Percentiles rank a stretch among this genome's conserved stretches.
Evolutionary conservation across 2,797 vertebrate genomes (phyloP).

Genomic region (Amphiprion clarkii): DNA sequence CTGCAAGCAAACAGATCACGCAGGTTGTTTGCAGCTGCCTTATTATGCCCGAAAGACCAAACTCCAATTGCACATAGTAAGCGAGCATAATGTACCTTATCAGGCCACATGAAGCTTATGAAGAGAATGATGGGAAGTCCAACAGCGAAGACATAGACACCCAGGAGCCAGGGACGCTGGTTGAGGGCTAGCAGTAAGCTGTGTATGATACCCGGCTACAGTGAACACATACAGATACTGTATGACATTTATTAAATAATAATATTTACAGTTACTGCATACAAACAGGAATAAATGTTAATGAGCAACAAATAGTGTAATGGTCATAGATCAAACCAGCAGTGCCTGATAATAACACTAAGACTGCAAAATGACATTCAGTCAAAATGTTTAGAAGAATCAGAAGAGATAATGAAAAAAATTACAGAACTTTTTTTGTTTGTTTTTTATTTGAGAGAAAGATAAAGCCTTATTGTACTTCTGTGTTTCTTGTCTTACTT

Average conservation of each 20-base stretch:
- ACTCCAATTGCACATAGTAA: neutral
- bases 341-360: too few relatives aligned
- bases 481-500: too few relatives aligned
- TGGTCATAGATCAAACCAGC: too few relatives aligned
- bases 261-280: neutral
- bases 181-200: conserved; percentile 74
- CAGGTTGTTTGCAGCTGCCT: neutral
- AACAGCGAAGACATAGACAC: conserved; percentile 82
- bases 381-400: too few relatives aligned
- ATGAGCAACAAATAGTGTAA: neutral
- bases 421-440: too few relatives aligned
- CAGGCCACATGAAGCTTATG: conserved; percentile 87
- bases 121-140: conserved; percentile 86
- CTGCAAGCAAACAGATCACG: conserved; percentile 60
- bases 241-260: neutral
- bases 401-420: too few relatives aligned
- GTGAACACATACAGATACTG: neutral
- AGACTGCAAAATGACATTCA: too few relatives aligned
- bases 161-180: conserved; percentile 85
- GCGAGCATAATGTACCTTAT: conserved; percentile 72
- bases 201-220: conserved; percentile 75
- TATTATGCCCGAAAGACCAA: neutral
- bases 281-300: neutral
- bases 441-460: too few relatives aligned
- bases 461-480: too few relatives aligned